Evolutionary conservation across 2,888 invertebrate genomes (phyloP), one percentile per base, ranked within the genome.

Genomic region (Tenthredo livida): DNA sequence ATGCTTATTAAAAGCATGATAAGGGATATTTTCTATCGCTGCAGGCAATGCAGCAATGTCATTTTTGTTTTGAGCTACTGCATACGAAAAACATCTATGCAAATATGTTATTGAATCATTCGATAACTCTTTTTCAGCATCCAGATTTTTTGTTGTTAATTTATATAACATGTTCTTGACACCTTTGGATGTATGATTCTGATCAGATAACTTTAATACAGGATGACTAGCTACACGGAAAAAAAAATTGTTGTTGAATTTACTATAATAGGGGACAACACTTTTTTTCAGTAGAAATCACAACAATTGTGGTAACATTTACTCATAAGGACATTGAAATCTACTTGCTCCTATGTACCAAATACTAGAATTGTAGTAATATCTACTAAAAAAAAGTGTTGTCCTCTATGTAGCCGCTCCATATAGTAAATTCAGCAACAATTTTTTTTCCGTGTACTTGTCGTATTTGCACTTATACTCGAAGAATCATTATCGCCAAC

Each of bases 1-100:
- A 61, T 86, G 86, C 17, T 83, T 67, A 75, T 80, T 80, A 83
- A 85, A 86, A 47, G 61, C 84, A 61, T 83, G 86, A 43, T 65
- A 43, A 50, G 80, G 67, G 2, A 85, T 82, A 82, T 72, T 82
- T 25, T 40, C 9, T 40, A 85, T 75, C 25, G 86, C 85, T 29
- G 40, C 50, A 54, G 43, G 21, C 50, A 65, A 65, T 29, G 43
- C 58, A 70, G 77, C 33, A 29, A n/a, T 84, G 47, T 86, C 43
- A 29, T 33, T 65, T 54, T 86, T 65, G 40, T 84, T 85, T 40
- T 58, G 58, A 37, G 61, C 77, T 29, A 86, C 37, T 10, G 80
- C 50, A 67, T 77, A 85, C 25, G 58, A 67, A 50, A 85, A 85
- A 73, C 83, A 85, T 33, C 80, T 47, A 43, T 58, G 47, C 6